Conservation (phyloP, 1,140 invertebrate genomes). For the Philaenus spumarius region DNA sequence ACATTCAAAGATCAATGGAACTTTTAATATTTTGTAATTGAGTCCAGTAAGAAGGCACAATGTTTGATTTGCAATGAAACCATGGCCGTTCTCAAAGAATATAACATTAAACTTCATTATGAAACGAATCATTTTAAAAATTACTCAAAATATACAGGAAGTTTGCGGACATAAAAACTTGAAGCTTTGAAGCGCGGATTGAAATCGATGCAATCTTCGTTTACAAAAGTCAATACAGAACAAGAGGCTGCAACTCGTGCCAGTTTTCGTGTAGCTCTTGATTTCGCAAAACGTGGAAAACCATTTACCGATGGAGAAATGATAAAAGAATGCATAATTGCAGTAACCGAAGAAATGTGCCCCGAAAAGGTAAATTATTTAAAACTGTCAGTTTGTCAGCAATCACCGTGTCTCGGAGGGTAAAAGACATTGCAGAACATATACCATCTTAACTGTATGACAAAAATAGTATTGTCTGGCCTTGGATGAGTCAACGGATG, state of each 20-base stretch:
- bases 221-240: too few relatives aligned
- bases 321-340: too few relatives aligned
- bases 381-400: slow-evolving; percentile 30
- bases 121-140: slow-evolving; percentile 26
- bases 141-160: slow-evolving; percentile 28
- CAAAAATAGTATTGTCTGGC: slow-evolving; percentile 27
- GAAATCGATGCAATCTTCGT: too few relatives aligned
- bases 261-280: too few relatives aligned
- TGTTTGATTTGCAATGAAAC: background rate
- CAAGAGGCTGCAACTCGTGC: too few relatives aligned
- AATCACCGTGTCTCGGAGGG: slow-evolving; percentile 27
- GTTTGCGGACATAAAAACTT: slow-evolving; percentile 23
- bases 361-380: slow-evolving; percentile 12
- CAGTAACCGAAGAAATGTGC: slow-evolving; percentile 16
- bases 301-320: too few relatives aligned
- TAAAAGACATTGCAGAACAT: slow-evolving; percentile 31
- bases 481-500: slow-evolving; percentile 27
- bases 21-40: too few relatives aligned
- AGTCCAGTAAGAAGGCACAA: background rate
- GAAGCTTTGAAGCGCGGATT: slow-evolving; percentile 18
- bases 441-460: slow-evolving; percentile 26
- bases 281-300: background rate
- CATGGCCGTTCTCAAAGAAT: slow-evolving; percentile 24
- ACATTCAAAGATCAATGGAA: too few relatives aligned
- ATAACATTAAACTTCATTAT: slow-evolving; percentile 26